Base-by-base conservation (phyloP, 2,888 invertebrate genomes). In the Plagodis dolabraria region DNA sequence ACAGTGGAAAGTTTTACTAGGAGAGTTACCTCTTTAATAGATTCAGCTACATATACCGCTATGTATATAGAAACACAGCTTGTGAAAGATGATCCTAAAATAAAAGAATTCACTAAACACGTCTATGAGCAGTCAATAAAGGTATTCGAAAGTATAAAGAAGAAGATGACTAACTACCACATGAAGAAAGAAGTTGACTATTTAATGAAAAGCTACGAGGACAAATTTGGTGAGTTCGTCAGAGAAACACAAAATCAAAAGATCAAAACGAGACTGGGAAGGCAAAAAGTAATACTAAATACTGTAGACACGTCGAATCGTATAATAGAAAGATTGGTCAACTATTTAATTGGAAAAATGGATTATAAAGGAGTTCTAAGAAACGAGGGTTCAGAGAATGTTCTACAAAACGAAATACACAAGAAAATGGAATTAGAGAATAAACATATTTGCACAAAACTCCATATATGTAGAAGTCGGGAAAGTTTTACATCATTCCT, bases 211-310 rank as follows among this genome's bases (percentile, higher is more conserved):
- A 76, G 49, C 5, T 88, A 82, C 54, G 71, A 75, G 9, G 65
- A 75, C 0, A 83, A 80, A 67, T 85, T 84, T 42, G 67, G 67
- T 4, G 72, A 77, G 0, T 86, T 80, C 22, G 53, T 85, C 0
- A 69, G 64, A 12, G 68, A 74, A 2, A 83, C 80, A 0, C 67
- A 70, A 42, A 62, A 74, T 0, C 76, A 79, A 6, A 71, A 68
- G 0, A 77, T 89, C 0, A 81, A 75, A 68, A 87, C 86, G 0
- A 71, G 69, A 38, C 51, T 81, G 0, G 86, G 85, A 0, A 62
- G 67, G 0, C 77, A 85, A 51, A 86, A 83, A 47, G 85, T 83
- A 0, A 71, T 89, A 7, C 58, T 86, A 0, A 83, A 87, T 40
- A 78, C 77, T 0, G 75, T 87, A 1, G 80, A 85, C 0, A 78